phyloP scores from a whole-genome alignment of 2,113 vertebrate species.

The Microcebus tavaratra region DNA sequence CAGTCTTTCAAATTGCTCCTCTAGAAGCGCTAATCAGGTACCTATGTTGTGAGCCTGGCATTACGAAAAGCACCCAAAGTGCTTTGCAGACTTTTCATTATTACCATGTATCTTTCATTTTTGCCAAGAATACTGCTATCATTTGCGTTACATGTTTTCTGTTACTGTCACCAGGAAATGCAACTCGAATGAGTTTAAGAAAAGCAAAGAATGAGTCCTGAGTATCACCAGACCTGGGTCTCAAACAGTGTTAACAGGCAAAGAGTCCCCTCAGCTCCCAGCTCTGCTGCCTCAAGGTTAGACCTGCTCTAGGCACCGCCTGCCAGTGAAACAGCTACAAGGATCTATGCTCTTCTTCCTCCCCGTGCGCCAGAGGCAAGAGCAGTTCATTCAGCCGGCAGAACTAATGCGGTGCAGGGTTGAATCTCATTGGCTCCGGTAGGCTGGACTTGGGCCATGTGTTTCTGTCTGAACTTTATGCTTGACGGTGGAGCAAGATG shows the following conservation, averaged over 20 bases:
- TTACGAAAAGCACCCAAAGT: not conserved
- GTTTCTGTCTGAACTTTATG: not conserved
- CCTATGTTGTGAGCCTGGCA: not conserved
- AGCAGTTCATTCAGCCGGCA: not conserved
- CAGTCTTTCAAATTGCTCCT: not conserved
- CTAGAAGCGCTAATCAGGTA: not conserved
- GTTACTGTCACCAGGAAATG: not conserved
- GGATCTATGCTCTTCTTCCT: accelerated
- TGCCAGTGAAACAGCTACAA: accelerated
- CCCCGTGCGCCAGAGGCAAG: accelerated
- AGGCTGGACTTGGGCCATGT: not conserved
- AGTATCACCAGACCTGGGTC: accelerated
- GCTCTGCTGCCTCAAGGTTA: accelerated
- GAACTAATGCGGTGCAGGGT: accelerated
- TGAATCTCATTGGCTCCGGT: not conserved
- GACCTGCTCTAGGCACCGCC: accelerated
- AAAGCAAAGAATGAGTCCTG: not conserved
- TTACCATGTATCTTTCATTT: not conserved
- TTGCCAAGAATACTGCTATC: not conserved
- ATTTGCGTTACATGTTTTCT: not conserved
- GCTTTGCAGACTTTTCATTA: not conserved
- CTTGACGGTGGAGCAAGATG: not conserved
- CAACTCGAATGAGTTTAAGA: not conserved
- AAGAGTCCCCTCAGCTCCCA: accelerated
- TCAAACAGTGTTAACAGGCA: not conserved